These are phyloP conservation scores for Papilio glaucus DNA, from an alignment of 1,140 invertebrate genomes.

Conservation along the genomic window DNA sequence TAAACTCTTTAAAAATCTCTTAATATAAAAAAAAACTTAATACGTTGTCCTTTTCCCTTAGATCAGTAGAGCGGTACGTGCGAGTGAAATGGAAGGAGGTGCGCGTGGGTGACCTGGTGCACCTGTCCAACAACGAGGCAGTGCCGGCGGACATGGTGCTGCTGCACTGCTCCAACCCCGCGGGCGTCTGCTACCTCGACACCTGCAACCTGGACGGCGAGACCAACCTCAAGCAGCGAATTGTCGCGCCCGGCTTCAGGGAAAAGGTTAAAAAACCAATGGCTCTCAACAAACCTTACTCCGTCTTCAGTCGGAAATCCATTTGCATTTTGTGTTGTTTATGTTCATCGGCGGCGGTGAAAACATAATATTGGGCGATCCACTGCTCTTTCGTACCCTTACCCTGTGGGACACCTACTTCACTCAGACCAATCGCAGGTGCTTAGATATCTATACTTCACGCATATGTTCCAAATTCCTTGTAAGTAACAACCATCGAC, in stretches of 20 bases:
- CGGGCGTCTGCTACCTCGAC: conserved; percentile 98
- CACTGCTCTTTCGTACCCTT: too few species aligned
- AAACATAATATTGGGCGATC: too few species aligned
- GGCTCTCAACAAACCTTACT: background rate
- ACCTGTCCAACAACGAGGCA: conserved; percentile 97
- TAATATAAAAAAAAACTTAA: background rate
- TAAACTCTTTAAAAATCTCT: too few species aligned
- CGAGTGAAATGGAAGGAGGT: conserved; percentile 95
- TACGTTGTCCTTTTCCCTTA: conserved; percentile 77
- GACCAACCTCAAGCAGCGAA: conserved; percentile 98
- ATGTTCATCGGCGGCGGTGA: too few species aligned
- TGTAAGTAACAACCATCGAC: background rate
- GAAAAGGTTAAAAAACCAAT: conserved; percentile 82
- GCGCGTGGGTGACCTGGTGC: conserved; percentile 96
- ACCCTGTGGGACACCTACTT: too few species aligned
- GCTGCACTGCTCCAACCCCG: conserved; percentile 94
- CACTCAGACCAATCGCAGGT: too few species aligned
- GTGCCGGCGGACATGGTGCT: conserved; percentile 98
- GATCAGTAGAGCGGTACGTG: conserved; percentile 92
- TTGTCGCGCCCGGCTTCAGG: conserved; percentile 89
- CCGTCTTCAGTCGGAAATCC: too few species aligned
- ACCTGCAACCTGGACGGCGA: conserved; percentile 99
- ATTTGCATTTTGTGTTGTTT: too few species aligned
- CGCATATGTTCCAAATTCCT: background rate
- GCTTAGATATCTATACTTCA: too few species aligned